Percentiles rank a stretch among this genome's conserved stretches.
These are phyloP conservation scores for Laterallus jamaicensis DNA, from an alignment of 2,113 vertebrate genomes.

Conservation along the genomic window DNA sequence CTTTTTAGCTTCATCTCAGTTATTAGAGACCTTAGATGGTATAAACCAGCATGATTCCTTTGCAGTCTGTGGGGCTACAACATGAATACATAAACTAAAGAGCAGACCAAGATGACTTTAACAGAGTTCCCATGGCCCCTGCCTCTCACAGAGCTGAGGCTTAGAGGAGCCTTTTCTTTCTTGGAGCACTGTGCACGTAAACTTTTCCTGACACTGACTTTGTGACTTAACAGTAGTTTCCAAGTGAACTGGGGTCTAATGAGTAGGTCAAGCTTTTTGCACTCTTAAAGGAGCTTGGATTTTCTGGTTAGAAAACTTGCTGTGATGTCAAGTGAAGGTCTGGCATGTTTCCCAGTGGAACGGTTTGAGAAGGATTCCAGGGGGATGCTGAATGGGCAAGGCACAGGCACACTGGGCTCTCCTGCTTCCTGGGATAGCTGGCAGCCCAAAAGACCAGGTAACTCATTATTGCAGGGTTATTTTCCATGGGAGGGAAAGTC, in stretches of 20 bases:
- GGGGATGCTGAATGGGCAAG: not conserved
- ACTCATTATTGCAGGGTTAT: not conserved
- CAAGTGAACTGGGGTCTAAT: not conserved
- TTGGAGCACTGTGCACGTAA: not conserved
- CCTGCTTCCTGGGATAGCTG: not conserved
- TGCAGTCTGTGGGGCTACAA: not conserved
- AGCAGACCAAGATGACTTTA: not conserved
- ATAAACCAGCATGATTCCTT: not conserved
- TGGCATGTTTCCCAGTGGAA: not conserved
- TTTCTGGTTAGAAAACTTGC: not conserved
- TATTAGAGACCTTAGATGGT: not conserved
- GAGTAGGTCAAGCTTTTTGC: not conserved
- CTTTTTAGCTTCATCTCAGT: not conserved
- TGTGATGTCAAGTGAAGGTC: not conserved
- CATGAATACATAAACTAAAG: not conserved
- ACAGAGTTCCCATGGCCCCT: not conserved
- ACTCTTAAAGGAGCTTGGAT: not conserved
- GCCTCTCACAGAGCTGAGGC: not conserved
- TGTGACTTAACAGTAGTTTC: not conserved
- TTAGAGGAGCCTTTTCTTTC: not conserved
- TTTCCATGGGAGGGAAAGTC: not conserved
- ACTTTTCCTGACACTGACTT: not conserved
- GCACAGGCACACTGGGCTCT: accelerated
- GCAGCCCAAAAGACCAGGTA: not conserved
- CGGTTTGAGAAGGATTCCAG: not conserved